Base-by-base conservation (phyloP, 2,797 vertebrate species). In the Sebastes hubbsi region DNA sequence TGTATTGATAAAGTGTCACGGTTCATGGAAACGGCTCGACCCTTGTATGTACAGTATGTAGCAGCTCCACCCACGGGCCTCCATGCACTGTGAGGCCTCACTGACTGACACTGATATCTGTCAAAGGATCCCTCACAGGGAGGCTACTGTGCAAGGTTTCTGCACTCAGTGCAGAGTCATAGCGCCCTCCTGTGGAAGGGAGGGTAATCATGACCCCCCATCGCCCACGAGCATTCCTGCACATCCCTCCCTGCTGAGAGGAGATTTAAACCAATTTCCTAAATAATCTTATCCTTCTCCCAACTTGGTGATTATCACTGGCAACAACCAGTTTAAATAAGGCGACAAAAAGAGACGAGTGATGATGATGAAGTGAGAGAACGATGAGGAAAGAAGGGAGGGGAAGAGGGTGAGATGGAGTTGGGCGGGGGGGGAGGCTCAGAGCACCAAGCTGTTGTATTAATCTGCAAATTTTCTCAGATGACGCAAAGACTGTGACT, bases 391-490 rank as follows among this genome's bases (percentile, higher is more conserved):
- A 49, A 24, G 66, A 54, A 67, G 36, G 32, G 65, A 7, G 74
- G 36, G 80, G 52, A 69, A 24, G 38, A 42, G 38, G 38, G 38
- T 42, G 38, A 42, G 38, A 42, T 42, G 38, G 38, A 14, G 14
- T 16, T 42, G 38, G 6, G 22, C 22, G 22, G 22, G 38, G 38
- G 38, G 38, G 85, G 78, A 1, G 72, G 82, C 88, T 91, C 83
- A 83, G 89, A 76, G 80, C 79, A 85, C 84, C 92, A 94, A 93
- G 92, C 92, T 93, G 91, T 93, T 88, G 89, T 89, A 94, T 93
- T 96, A 95, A 96, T 95, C 95, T 95, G 93, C 79, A 86, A 90
- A 92, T 95, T 95, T 94, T 85, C 94, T 93, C 95, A 94, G 93
- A 95, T 95, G 95, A 95, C 93, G 94, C 91, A 96, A 93, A 86